Percentiles rank a stretch among this genome's conserved stretches.
Conservation (phyloP, 2,888 invertebrate species). For the Trichacis sp. region DNA sequence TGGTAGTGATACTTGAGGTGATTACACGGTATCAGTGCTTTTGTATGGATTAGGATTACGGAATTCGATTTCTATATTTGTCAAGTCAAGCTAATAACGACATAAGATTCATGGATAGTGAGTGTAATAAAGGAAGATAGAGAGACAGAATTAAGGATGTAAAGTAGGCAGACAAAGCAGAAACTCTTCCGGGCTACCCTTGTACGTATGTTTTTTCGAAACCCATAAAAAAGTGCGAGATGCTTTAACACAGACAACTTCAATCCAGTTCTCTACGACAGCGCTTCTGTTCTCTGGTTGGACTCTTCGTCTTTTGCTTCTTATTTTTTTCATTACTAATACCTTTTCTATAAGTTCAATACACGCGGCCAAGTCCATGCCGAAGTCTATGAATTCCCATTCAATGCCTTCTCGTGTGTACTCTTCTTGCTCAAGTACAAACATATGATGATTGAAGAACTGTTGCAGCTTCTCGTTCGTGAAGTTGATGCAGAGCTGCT, state of each 20-base stretch:
- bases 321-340: constrained; percentile 54
- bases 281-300: constrained; percentile 10
- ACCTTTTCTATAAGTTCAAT: constrained; percentile 96
- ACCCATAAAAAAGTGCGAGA: constrained; percentile 7
- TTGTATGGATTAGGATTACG: no score
- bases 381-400: constrained; percentile 97
- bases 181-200: constrained; percentile 39
- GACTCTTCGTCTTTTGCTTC: constrained; percentile 7
- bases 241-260: constrained; percentile 5
- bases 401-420: constrained; percentile 94
- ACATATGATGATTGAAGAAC: constrained; percentile 99
- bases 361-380: constrained; percentile 95
- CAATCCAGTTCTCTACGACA: constrained; percentile 10
- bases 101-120: neutral
- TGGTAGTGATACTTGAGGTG: neutral
- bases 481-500: constrained; percentile 98
- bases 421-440: constrained; percentile 97
- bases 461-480: constrained; percentile 98
- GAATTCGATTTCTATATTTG: no score
- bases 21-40: no score
- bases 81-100: no score
- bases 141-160: constrained; percentile 10
- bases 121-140: constrained; percentile 6
- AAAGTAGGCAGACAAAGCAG: constrained; percentile 21
- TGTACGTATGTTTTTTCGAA: constrained; percentile 41